A percentile compares a stretch with the other conserved stretches of the same genome.
These are phyloP conservation scores for Masticophis lateralis DNA, from an alignment of 2,797 vertebrate genomes.

Conservation along the genomic window DNA sequence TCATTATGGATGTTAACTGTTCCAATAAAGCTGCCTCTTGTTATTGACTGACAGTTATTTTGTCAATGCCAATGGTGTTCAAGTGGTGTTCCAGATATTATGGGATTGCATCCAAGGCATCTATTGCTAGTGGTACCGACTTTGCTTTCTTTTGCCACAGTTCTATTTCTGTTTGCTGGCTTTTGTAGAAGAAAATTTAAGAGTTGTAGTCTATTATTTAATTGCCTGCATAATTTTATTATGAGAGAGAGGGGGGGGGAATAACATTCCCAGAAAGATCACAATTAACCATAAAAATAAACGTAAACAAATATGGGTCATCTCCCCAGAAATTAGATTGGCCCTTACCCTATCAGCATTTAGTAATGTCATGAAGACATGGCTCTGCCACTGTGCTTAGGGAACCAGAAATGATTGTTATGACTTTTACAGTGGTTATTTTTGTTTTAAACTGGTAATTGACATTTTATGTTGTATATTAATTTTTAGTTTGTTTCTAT, in stretches of 20 bases:
- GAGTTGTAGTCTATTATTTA: neutral
- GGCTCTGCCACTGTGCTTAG: neutral
- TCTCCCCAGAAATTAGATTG: neutral
- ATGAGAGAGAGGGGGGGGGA: neutral
- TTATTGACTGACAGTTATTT: neutral
- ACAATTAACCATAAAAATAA: neutral
- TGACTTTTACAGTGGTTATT: neutral
- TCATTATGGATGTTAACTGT: neutral
- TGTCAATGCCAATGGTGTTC: neutral
- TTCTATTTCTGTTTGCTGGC: neutral
- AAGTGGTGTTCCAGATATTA: neutral
- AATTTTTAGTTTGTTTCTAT: neutral
- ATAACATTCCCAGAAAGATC: neutral
- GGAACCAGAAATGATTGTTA: neutral
- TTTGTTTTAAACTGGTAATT: neutral
- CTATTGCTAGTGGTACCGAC: neutral
- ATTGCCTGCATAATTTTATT: neutral
- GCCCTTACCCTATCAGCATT: neutral
- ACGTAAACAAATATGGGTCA: neutral
- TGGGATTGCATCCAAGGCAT: neutral
- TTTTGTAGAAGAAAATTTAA: neutral
- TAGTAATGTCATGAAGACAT: neutral
- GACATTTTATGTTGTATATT: neutral
- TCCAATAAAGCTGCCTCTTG: neutral
- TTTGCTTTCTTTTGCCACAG: neutral